phyloP scores from a whole-genome alignment of 2,113 vertebrate species.

The Tiliqua scincoides region DNA sequence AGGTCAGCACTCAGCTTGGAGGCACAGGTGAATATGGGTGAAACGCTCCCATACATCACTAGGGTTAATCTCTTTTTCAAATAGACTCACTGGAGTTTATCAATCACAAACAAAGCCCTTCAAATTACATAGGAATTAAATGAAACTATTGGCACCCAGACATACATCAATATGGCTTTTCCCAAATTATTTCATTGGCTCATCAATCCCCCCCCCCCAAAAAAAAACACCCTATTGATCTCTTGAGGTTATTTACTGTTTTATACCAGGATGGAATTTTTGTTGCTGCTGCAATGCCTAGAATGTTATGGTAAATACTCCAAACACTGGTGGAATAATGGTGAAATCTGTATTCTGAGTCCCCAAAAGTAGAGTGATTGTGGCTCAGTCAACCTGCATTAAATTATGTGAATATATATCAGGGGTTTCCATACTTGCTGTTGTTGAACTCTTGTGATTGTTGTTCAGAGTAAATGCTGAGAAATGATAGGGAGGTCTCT shows the following conservation, averaged over 20 bases:
- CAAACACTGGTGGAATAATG: background rate
- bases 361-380: background rate
- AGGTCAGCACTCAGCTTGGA: constrained; percentile 8
- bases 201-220: constrained; percentile 46
- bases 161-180: constrained; percentile 52
- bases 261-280: constrained; percentile 10
- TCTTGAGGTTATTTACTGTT: constrained; percentile 33
- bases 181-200: constrained; percentile 53
- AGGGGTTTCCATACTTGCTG: background rate
- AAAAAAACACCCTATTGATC: background rate
- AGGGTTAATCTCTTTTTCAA: constrained; percentile 44
- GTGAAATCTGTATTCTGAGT: background rate
- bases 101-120: constrained; percentile 60
- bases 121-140: constrained; percentile 56
- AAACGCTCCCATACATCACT: constrained; percentile 54
- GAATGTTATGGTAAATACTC: constrained; percentile 22
- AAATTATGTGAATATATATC: background rate
- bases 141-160: constrained; percentile 51
- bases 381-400: background rate
- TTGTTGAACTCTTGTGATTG: background rate
- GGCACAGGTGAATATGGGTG: background rate
- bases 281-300: constrained; percentile 16
- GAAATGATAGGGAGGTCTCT: background rate
- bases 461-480: background rate
- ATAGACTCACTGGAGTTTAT: constrained; percentile 35